Percentiles rank a stretch among this genome's conserved stretches.
Evolutionary conservation across 1,140 invertebrate genomes (phyloP).

Genomic region (Coptotermes formosanus): DNA sequence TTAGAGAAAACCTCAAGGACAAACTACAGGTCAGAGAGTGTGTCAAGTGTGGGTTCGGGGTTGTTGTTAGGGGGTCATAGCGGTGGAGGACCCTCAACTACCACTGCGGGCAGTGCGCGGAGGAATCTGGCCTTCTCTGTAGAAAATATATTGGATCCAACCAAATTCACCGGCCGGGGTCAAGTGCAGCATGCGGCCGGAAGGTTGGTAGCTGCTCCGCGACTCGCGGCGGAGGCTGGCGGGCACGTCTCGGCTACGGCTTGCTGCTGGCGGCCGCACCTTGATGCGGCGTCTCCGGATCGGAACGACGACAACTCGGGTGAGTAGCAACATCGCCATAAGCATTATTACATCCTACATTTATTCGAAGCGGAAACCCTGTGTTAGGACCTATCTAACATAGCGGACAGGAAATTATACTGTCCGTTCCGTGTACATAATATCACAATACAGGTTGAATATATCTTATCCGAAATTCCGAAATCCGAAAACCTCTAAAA

Average conservation of each 20-base stretch:
- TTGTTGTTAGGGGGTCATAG: conserved; percentile 41
- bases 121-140: conserved; percentile 77
- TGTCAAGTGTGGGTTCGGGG: conserved; percentile 37
- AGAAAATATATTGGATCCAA: conserved; percentile 88
- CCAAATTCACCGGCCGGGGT: conserved; percentile 75
- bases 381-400: too few relatives aligned
- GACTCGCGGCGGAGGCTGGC: background rate
- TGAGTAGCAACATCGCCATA: background rate
- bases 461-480: too few relatives aligned
- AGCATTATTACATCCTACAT: too few relatives aligned
- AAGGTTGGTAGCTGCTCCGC: conserved; percentile 47
- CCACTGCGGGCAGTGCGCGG: conserved; percentile 41
- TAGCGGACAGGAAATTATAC: too few relatives aligned
- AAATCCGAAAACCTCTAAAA: too few relatives aligned
- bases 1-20: background rate
- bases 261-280: conserved; percentile 53
- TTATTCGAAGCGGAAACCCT: too few relatives aligned
- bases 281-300: background rate
- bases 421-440: too few relatives aligned
- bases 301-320: conserved; percentile 27
- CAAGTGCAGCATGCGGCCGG: conserved; percentile 36
- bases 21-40: conserved; percentile 19
- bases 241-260: conserved; percentile 15
- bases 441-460: too few relatives aligned
- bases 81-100: conserved; percentile 44